Evolutionary conservation across 2,888 invertebrate species (phyloP).

Genomic region (Amiota communis): DNA sequence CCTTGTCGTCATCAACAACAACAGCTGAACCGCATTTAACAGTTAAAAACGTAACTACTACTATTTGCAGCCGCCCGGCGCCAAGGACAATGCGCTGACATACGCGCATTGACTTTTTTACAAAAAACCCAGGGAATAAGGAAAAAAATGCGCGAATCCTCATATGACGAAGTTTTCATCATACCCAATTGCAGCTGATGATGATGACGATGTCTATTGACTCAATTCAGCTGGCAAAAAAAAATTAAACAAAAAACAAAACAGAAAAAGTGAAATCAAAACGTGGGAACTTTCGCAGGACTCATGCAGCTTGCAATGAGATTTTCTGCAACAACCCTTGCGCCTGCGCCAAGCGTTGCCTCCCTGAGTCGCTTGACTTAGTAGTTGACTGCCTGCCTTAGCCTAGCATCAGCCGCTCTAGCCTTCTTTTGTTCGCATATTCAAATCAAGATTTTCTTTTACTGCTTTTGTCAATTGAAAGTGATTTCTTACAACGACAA

Average conservation of each 20-base stretch:
- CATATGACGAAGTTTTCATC: slow-evolving; percentile 5
- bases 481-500: no score
- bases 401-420: no score
- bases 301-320: slow-evolving; percentile 13
- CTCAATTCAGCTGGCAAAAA: slow-evolving; percentile 4
- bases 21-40: slow-evolving; percentile 10
- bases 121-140: not conserved
- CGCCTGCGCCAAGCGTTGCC: not conserved
- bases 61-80: slow-evolving; percentile 1
- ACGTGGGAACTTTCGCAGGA: slow-evolving; percentile 18
- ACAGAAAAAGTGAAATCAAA: not conserved
- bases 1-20: not conserved
- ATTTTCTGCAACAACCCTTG: slow-evolving; percentile 7
- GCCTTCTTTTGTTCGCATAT: not conserved
- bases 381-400: not conserved
- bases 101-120: slow-evolving; percentile 10
- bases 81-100: slow-evolving; percentile 7
- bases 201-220: not conserved
- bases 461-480: not conserved
- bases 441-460: slow-evolving; percentile 1
- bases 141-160: slow-evolving; percentile 6
- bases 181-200: slow-evolving; percentile 8
- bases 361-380: not conserved
- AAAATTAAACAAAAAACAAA: not conserved
- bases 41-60: not conserved